These are phyloP conservation scores for Heterodera schachtii DNA, from an alignment of 1,140 invertebrate genomes.

Conservation along the genomic window DNA sequence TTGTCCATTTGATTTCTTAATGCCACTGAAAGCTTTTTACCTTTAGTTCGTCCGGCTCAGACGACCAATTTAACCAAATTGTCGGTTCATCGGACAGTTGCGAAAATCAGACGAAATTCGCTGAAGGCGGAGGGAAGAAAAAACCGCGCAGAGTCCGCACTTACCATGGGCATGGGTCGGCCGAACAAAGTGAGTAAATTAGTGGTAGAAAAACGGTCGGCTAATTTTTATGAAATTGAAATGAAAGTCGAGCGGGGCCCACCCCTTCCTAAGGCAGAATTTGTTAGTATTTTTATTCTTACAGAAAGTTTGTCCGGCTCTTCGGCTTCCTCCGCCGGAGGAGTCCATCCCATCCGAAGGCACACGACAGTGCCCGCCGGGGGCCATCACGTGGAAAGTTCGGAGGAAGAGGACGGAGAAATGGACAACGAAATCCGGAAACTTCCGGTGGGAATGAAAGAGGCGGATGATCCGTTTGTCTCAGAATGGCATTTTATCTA, in stretches of 20 bases:
- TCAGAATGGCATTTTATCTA: too few relatives aligned
- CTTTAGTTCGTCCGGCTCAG: not conserved
- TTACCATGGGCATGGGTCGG: constrained; percentile 42
- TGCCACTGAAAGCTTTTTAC: not conserved
- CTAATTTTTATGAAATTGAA: too few relatives aligned
- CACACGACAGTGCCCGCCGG: constrained; percentile 49
- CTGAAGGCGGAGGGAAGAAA: constrained; percentile 16
- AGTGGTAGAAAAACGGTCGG: not conserved
- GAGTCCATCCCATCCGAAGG: constrained; percentile 34
- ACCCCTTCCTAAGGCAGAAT: not conserved
- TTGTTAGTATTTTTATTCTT: constrained; percentile 9
- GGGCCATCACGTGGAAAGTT: constrained; percentile 8
- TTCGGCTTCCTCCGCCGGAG: constrained; percentile 29
- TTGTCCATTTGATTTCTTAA: too few relatives aligned
- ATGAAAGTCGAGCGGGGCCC: too few relatives aligned
- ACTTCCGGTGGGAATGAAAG: constrained; percentile 29
- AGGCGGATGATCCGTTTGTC: not conserved
- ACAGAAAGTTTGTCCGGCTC: constrained; percentile 37
- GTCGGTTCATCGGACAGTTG: constrained; percentile 16
- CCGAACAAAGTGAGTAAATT: constrained; percentile 26
- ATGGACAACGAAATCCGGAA: constrained; percentile 36
- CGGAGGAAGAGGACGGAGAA: constrained; percentile 43
- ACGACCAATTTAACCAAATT: not conserved
- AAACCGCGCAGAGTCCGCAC: constrained; percentile 44
- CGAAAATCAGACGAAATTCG: constrained; percentile 12